Evolutionary conservation across 1,140 invertebrate species (phyloP).

Genomic region (Calliphora vicina): DNA sequence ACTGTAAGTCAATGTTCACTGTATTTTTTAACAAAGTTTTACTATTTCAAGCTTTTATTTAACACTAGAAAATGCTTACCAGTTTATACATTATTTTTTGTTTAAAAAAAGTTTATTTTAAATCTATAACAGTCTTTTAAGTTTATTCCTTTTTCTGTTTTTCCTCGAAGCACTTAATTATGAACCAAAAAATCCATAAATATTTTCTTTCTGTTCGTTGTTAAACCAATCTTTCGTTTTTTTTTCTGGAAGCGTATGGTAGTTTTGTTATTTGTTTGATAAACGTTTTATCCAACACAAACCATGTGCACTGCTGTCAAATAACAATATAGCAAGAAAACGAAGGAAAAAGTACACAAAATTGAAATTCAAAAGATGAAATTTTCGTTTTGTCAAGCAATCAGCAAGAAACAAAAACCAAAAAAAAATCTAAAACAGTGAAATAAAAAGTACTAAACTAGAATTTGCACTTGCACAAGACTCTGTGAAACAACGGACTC

Average conservation of each 20-base stretch:
- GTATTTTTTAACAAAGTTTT: too few relatives aligned
- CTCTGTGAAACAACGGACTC: constrained; percentile 61
- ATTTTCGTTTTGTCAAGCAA: constrained; percentile 14
- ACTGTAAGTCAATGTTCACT: too few relatives aligned
- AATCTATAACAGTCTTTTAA: background rate
- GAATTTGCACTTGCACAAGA: constrained; percentile 59
- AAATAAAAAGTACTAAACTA: background rate
- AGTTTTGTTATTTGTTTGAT: background rate
- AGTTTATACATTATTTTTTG: background rate
- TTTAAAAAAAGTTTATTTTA: background rate
- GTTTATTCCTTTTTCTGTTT: background rate
- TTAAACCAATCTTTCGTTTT: constrained; percentile 25
- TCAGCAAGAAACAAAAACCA: constrained; percentile 28
- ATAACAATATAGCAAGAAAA: background rate
- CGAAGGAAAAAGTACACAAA: background rate
- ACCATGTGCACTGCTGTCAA: background rate
- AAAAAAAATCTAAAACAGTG: background rate
- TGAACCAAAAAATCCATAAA: background rate
- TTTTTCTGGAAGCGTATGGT: background rate
- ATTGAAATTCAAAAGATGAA: background rate
- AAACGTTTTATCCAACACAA: background rate
- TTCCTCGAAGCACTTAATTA: background rate
- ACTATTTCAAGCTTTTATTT: too few relatives aligned
- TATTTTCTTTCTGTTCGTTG: background rate
- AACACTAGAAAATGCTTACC: background rate